Base-by-base conservation (phyloP, 2,888 invertebrate genomes). In the Oligia fasciuncula region DNA sequence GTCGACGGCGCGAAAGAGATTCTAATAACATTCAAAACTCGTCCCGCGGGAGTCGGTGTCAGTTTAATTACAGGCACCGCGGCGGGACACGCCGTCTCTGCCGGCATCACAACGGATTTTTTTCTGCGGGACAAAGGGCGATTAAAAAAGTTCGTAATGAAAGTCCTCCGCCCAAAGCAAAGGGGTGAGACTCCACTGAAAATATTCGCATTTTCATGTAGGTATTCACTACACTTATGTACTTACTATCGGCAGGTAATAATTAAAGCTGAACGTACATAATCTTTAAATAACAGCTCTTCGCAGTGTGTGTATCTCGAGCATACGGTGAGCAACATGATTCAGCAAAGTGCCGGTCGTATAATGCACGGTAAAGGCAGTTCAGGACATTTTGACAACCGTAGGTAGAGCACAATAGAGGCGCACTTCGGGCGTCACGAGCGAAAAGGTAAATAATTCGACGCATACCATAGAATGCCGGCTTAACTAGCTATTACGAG, bases 1-100 rank as follows among this genome's bases (percentile, higher is more conserved):
- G 92, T 93, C 94, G 94, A 92, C 94, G 94, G 93, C 90, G 95
- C 94, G 95, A 95, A 96, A 96, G 95, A 95, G 95, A 95, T 96
- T 96, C 96, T 96, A 96, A 97, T 96, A 96, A 96, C 95, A 96
- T 96, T 96, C 96, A 96, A 96, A 96, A 96, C 95, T 95, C 94
- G 94, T 96, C 95, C 95, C 94, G 89, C 93, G 91, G 91, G 95
- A 95, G 93, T 92, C 93, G 93, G 94, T 95, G 96, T 95, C 96
- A 94, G 95, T 95, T 96, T 97, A 96, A 97, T 97, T 96, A 97
- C 96, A 93, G 91, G 92, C 90, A 90, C 90, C 91, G 92, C 87
- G 91, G 89, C 90, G 93, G 90, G 91, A 92, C 92, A 91, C 90
- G 92, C 91, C 90, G 92, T 94, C 94, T 93, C 94, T 90, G 88